Percentiles rank a stretch among this genome's conserved stretches.
Conservation (phyloP, 30 jellyfish, hydroid and myxozoan genomes). For the Aurelia aurita region DNA sequence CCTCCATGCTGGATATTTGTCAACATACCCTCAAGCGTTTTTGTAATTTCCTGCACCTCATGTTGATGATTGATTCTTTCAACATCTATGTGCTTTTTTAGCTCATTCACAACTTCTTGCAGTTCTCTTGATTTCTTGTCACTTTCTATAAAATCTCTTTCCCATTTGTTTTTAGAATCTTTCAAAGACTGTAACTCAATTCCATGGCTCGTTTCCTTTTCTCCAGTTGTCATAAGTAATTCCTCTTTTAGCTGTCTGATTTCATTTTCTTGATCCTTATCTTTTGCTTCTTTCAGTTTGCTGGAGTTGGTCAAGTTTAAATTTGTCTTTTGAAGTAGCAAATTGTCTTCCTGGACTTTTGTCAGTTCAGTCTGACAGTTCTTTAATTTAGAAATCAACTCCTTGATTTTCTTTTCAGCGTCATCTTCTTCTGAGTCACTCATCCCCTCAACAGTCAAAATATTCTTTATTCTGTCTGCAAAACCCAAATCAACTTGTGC, state of each 20-base stretch:
- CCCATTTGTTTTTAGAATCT: constrained; percentile 4
- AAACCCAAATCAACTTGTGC: neutral
- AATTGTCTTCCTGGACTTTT: neutral
- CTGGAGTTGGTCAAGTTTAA: neutral
- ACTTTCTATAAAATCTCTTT: constrained; percentile 4
- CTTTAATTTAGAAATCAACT: neutral
- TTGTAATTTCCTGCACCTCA: constrained; percentile 32
- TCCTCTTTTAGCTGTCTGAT: neutral
- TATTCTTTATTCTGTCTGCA: neutral
- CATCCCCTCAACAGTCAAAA: constrained; percentile 25
- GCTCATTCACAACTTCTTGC: constrained; percentile 7
- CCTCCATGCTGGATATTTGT: too few species aligned
- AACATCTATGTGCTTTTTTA: constrained; percentile 18
- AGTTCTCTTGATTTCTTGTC: constrained; percentile 15
- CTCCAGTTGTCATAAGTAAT: neutral
- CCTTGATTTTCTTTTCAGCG: neutral
- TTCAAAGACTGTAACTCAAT: constrained; percentile 1
- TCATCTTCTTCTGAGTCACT: neutral
- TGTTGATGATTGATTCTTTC: constrained; percentile 42
- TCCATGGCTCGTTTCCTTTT: constrained; percentile 9
- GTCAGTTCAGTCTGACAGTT: neutral
- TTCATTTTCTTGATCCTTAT: neutral
- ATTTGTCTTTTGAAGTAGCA: neutral
- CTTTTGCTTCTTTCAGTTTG: neutral
- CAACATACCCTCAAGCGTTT: constrained; percentile 27